Conservation (phyloP, 1,140 invertebrate genomes). For the Holcopasites calliopsidis region DNA sequence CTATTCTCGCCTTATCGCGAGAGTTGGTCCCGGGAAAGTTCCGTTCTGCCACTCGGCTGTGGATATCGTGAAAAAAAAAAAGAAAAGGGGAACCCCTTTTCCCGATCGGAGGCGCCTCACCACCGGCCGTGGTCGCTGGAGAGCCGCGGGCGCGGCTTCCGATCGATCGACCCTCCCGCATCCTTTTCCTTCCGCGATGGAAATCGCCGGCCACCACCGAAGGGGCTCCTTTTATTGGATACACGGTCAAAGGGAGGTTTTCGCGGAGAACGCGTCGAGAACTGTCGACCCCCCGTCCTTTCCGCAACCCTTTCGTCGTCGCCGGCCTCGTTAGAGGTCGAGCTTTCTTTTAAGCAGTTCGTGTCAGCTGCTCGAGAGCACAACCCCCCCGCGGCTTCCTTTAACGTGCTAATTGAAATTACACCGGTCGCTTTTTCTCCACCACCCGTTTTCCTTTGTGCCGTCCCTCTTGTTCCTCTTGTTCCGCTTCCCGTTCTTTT, state of each 20-base stretch:
- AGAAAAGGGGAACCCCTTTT: conserved; percentile 3
- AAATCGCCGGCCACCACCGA: conserved; percentile 33
- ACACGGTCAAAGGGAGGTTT: conserved; percentile 19
- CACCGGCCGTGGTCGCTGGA: neutral
- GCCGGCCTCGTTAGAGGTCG: conserved; percentile 9
- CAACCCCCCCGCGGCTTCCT: conserved; percentile 13
- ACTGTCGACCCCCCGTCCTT: neutral
- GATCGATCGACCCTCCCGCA: conserved; percentile 66
- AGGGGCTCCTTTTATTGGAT: conserved; percentile 5
- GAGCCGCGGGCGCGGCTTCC: conserved; percentile 32
- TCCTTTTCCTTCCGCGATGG: conserved; percentile 59
- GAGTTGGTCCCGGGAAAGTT: conserved; percentile 1
- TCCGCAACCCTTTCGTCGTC: conserved; percentile 30
- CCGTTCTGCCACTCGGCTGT: too few relatives aligned
- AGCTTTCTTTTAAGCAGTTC: conserved; percentile 11
- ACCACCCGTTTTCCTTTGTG: too few relatives aligned
- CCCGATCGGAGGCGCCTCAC: neutral
- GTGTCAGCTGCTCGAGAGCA: conserved; percentile 26
- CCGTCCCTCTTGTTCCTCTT: neutral
- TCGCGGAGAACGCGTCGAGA: conserved; percentile 21
- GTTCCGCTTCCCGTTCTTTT: neutral
- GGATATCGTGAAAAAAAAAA: neutral
- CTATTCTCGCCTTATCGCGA: conserved; percentile 5
- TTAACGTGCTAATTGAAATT: conserved; percentile 46
- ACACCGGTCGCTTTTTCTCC: neutral